phyloP scores from a whole-genome alignment of 2,888 invertebrate species.

The Mellilla xanthometata region DNA sequence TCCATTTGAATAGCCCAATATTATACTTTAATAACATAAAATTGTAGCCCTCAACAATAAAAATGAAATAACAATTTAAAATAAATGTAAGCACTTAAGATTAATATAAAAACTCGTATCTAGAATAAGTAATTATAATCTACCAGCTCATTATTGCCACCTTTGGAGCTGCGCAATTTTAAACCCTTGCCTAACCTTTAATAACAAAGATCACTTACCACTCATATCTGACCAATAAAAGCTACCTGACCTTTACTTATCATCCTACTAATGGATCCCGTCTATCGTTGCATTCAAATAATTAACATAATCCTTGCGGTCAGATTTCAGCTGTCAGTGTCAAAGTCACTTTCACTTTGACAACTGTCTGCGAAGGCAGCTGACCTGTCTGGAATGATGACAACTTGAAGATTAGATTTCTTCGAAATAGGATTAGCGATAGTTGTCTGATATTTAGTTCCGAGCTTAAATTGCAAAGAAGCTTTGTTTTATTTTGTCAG shows the following conservation, averaged over 20 bases:
- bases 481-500: no score
- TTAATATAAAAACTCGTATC: no score
- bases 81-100: no score
- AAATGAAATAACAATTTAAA: no score
- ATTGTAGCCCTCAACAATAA: no score
- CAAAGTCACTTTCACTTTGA: conserved; percentile 37
- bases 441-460: no score
- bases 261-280: conserved; percentile 51
- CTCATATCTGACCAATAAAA: conserved; percentile 7
- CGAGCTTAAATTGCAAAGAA: no score
- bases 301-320: conserved; percentile 30
- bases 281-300: conserved; percentile 34
- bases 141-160: not conserved
- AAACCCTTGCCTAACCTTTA: conserved; percentile 1
- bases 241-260: conserved; percentile 59
- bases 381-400: conserved; percentile 13
- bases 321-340: conserved; percentile 23
- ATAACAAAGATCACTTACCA: conserved; percentile 9
- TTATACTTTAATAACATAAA: no score
- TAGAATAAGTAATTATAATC: no score
- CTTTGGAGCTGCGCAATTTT: not conserved
- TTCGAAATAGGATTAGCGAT: conserved; percentile 1
- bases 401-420: conserved; percentile 10
- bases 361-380: conserved; percentile 15
- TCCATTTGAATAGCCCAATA: no score